phyloP scores from a whole-genome alignment of 2,888 invertebrate species.

The Scrobipalpa atriplicella region DNA sequence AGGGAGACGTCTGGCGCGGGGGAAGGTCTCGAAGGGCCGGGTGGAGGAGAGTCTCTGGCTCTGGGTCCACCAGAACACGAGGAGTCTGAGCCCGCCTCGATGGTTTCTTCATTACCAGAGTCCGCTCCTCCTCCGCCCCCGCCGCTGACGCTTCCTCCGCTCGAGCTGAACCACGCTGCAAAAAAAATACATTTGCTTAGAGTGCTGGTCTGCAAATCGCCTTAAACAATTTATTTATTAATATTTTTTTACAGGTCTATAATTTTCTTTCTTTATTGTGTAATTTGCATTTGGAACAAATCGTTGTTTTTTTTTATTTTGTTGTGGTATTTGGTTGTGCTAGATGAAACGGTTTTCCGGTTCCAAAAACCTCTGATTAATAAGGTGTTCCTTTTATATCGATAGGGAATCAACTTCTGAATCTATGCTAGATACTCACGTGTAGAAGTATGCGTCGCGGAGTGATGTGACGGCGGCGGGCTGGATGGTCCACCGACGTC shows the following conservation, averaged over 20 bases:
- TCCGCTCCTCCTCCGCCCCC: slow-evolving; percentile 80
- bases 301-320: too few relatives aligned
- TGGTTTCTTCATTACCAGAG: slow-evolving; percentile 85
- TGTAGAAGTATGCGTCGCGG: slow-evolving; percentile 64
- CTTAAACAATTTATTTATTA: too few relatives aligned
- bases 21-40: slow-evolving; percentile 85
- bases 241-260: too few relatives aligned
- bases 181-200: slow-evolving; percentile 37
- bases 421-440: too few relatives aligned
- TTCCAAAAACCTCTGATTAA: too few relatives aligned
- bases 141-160: slow-evolving; percentile 79
- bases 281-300: too few relatives aligned
- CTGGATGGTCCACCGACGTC: slow-evolving; percentile 95
- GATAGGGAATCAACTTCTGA: too few relatives aligned
- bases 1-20: slow-evolving; percentile 97
- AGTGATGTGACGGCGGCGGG: slow-evolving; percentile 86
- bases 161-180: slow-evolving; percentile 86
- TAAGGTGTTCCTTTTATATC: too few relatives aligned
- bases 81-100: slow-evolving; percentile 87
- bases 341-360: too few relatives aligned
- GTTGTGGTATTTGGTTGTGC: too few relatives aligned
- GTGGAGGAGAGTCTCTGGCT: slow-evolving; percentile 75
- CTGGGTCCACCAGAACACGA: slow-evolving; percentile 87
- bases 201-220: not conserved
- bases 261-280: not conserved